Percentiles rank a stretch among this genome's conserved stretches.
Evolutionary conservation across 2,797 vertebrate species (phyloP).

Genomic region (Hydrocynus forskahlii): DNA sequence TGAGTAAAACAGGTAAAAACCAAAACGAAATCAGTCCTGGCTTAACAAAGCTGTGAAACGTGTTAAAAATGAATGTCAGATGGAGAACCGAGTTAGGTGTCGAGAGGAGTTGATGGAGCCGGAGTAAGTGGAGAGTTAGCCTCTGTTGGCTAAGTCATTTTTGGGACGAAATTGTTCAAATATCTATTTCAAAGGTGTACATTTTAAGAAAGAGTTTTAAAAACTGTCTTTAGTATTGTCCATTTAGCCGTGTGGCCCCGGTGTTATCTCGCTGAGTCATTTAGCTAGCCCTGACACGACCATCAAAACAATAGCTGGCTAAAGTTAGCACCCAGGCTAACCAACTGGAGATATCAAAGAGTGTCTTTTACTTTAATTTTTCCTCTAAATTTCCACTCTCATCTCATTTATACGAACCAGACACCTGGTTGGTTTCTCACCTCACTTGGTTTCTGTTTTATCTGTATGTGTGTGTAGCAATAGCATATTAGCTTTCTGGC

Average conservation of each 20-base stretch:
- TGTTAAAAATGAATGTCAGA: not conserved
- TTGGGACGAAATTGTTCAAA: not conserved
- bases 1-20: slow-evolving; percentile 73
- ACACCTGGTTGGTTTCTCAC: too few species aligned
- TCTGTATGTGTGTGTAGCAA: too few species aligned
- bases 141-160: not conserved
- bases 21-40: slow-evolving; percentile 13
- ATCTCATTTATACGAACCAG: too few species aligned
- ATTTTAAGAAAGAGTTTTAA: not conserved
- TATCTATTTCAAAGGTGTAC: not conserved
- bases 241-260: not conserved
- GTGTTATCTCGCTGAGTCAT: slow-evolving; percentile 36
- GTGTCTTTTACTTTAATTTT: too few species aligned
- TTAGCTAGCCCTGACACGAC: slow-evolving; percentile 8
- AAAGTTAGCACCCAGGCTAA: not conserved
- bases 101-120: not conserved
- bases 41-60: not conserved
- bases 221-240: not conserved
- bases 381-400: too few species aligned
- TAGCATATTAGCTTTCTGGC: too few species aligned
- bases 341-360: too few species aligned
- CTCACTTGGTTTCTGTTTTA: too few species aligned
- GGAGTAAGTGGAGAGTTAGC: not conserved
- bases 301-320: slow-evolving; percentile 10
- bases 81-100: not conserved